Percentiles rank a stretch among this genome's conserved stretches.
These are phyloP conservation scores for Tetranychus piercei DNA, from an alignment of 2,888 invertebrate genomes.

Conservation along the genomic window DNA sequence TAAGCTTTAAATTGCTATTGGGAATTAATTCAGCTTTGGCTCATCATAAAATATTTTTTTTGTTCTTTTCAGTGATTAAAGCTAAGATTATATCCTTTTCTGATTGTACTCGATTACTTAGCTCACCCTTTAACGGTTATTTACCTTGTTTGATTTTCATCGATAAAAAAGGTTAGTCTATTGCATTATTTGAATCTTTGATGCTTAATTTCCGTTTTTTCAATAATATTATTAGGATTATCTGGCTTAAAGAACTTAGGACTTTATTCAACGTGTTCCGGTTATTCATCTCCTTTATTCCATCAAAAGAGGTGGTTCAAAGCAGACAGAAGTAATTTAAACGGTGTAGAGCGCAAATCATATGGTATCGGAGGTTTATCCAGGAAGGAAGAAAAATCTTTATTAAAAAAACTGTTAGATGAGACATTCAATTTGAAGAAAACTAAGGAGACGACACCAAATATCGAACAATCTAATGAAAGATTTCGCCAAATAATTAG, in stretches of 20 bases:
- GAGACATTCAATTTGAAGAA: not conserved
- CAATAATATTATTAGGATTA: not conserved
- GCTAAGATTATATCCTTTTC: not conserved
- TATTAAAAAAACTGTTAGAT: not conserved
- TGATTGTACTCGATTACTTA: not conserved
- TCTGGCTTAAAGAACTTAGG: not conserved
- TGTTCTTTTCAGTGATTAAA: not conserved
- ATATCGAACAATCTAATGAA: not conserved
- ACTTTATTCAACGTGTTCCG: not conserved
- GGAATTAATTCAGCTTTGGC: too few relatives aligned
- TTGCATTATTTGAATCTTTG: too few relatives aligned
- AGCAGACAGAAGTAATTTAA: not conserved
- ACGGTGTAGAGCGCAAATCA: not conserved
- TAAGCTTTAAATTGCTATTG: not conserved
- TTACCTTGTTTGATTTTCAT: not conserved
- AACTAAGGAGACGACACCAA: not conserved
- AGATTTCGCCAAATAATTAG: conserved; percentile 19
- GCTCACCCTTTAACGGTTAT: not conserved
- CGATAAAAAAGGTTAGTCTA: not conserved
- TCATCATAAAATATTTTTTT: not conserved
- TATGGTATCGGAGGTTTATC: not conserved
- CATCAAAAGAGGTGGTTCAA: not conserved
- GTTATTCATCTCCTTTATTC: conserved; percentile 1
- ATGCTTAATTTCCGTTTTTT: too few relatives aligned
- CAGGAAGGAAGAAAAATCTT: not conserved